These are phyloP conservation scores for Phania funesta DNA, from an alignment of 2,888 invertebrate genomes.

Conservation along the genomic window DNA sequence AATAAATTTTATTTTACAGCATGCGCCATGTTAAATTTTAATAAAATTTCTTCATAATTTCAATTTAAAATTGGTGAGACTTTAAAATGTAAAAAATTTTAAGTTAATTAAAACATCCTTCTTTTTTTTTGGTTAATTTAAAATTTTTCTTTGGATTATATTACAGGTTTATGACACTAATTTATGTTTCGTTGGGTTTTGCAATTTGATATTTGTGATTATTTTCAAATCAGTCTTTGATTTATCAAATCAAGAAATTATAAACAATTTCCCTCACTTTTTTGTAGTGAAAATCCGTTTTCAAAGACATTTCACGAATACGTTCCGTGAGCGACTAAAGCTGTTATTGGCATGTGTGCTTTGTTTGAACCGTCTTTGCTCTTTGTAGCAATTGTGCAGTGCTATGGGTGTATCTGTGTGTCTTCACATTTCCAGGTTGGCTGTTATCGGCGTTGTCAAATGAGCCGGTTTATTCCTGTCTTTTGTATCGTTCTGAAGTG, in stretches of 20 bases:
- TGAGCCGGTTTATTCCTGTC: not conserved
- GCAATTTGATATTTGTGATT: not conserved
- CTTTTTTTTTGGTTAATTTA: conserved; percentile 46
- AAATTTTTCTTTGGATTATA: conserved; percentile 22
- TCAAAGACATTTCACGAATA: conserved; percentile 77
- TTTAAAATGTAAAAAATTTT: not conserved
- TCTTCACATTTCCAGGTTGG: conserved; percentile 9
- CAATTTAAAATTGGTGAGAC: not conserved
- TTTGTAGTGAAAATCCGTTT: conserved; percentile 55
- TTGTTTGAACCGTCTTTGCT: conserved; percentile 2
- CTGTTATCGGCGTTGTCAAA: no score
- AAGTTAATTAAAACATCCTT: conserved; percentile 34
- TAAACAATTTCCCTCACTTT: conserved; percentile 3
- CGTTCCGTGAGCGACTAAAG: conserved; percentile 79
- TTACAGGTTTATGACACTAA: conserved; percentile 59
- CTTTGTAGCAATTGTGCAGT: not conserved
- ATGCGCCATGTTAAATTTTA: not conserved
- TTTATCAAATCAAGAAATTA: conserved; percentile 47
- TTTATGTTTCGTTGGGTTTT: conserved; percentile 10
- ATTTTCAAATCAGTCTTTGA: conserved; percentile 44
- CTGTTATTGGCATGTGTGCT: conserved; percentile 46
- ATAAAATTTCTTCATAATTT: not conserved
- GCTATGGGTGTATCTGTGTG: conserved; percentile 16
- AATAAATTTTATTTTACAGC: conserved; percentile 14
- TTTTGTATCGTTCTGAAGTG: no score